A percentile compares a stretch with the other conserved stretches of the same genome.
Evolutionary conservation across 53 echinoderm and acorn worm genomes (phyloP).

Genomic region (Astropecten irregularis): DNA sequence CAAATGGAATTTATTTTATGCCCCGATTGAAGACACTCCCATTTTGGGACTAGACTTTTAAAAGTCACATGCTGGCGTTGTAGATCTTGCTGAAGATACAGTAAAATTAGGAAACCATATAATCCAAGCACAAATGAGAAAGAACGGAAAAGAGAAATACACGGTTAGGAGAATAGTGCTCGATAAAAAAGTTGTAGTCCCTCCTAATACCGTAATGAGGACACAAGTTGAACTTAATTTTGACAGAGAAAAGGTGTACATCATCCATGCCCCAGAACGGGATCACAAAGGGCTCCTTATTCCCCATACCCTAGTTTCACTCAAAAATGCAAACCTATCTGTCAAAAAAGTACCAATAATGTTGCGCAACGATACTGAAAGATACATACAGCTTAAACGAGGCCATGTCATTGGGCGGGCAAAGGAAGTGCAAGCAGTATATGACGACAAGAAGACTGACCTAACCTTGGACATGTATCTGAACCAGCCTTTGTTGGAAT

Average conservation of each 20-base stretch:
- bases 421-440: not conserved
- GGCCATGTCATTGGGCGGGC: not conserved
- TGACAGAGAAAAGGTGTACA: not conserved
- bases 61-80: not conserved
- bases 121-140: constrained; percentile 12
- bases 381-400: not conserved
- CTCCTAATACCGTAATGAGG: not conserved
- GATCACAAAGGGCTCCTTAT: not conserved
- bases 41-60: constrained; percentile 14
- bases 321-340: not conserved
- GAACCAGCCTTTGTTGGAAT: not conserved
- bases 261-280: not conserved
- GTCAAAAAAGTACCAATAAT: not conserved
- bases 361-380: not conserved
- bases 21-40: not conserved
- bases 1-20: not conserved
- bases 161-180: not conserved
- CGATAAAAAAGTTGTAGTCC: constrained; percentile 3
- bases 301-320: not conserved
- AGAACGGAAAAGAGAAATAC: not conserved
- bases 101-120: not conserved
- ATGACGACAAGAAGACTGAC: not conserved
- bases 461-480: not conserved
- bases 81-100: not conserved
- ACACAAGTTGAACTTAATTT: not conserved